Base-by-base conservation (phyloP, 2,797 vertebrate genomes). In the Pseudochirops corinnae region DNA sequence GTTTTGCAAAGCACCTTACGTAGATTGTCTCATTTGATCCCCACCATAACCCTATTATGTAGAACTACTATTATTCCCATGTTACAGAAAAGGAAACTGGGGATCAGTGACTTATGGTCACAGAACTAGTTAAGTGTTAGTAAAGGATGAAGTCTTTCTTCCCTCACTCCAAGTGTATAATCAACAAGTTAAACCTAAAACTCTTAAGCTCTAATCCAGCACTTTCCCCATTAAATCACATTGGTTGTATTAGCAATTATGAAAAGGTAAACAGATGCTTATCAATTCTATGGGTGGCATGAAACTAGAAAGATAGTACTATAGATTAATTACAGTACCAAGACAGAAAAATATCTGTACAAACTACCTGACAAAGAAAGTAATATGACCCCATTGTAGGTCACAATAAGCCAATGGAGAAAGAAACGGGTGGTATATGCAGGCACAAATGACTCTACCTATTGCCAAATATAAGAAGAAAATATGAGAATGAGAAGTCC, bases 401-500 rank as follows among this genome's bases (percentile, higher is more conserved):
- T 56, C 56, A 93, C 33, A 90, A 96, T 82, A 95, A 96, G 92
- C 57, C 5, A 94, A 33, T 90, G n/a, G 96, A 60, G 55, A 96
- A 90, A 93, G 95, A 97, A 93, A 91, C 5, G 18, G 93, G 55
- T 95, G 46, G n/a, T 33, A 93, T 46, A 18, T 29, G 74, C 55
- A 91, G 90, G 26, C 28, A 92, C 7, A 94, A 91, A 1, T 56
- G 90, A 95, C 33, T 67, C 21, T 90, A 90, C 55, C 91, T 26
- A 90, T 18, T 90, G 18, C 90, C 93, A 96, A 92, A 94, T 90
- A 93, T 55, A 91, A 82, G 56, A 60, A 95, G 55, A 95, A 93
- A 91, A 97, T 90, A 50, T 52, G 55, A 7, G 82, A 46, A 46
- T 26, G 18, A 46, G 74, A 46, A 7, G n/a, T 82, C 9, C 39